These are phyloP conservation scores for Onychostoma macrolepis DNA, from an alignment of 2,113 vertebrate genomes.

Conservation along the genomic window DNA sequence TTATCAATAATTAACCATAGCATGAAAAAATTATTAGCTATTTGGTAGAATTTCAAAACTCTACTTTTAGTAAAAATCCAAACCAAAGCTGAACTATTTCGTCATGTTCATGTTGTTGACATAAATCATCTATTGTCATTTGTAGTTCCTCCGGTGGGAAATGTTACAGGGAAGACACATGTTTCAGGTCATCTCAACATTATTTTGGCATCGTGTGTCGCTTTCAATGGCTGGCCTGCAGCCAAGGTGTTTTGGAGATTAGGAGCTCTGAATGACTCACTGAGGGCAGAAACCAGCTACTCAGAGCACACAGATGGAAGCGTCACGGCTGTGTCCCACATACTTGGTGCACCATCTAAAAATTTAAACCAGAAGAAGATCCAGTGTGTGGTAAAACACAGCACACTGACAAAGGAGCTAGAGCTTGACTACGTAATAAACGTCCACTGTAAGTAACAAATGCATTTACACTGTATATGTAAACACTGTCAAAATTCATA, in stretches of 20 bases:
- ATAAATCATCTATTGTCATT: not conserved
- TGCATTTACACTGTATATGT: not conserved
- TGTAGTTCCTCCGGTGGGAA: conserved; percentile 60
- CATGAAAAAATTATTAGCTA: no score
- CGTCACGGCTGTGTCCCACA: conserved; percentile 49
- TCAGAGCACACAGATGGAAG: conserved; percentile 51
- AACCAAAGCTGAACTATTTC: not conserved
- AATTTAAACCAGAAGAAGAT: conserved; percentile 48
- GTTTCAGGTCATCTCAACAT: conserved; percentile 25
- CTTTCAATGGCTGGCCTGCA: conserved; percentile 55
- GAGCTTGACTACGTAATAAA: conserved; percentile 44
- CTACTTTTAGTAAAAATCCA: not conserved
- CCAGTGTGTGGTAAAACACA: conserved; percentile 58
- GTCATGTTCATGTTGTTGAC: not conserved
- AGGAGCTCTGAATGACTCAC: not conserved
- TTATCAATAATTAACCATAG: no score
- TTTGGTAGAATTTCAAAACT: not conserved
- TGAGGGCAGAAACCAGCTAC: not conserved
- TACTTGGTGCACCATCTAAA: conserved; percentile 58
- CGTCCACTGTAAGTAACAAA: conserved; percentile 62
- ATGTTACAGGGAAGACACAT: not conserved
- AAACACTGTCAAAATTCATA: not conserved
- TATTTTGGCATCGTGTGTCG: conserved; percentile 59
- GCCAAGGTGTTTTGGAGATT: conserved; percentile 57
- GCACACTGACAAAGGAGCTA: not conserved